These are phyloP conservation scores for Rhagoletis pomonella DNA, from an alignment of 1,140 invertebrate species.

Conservation along the genomic window DNA sequence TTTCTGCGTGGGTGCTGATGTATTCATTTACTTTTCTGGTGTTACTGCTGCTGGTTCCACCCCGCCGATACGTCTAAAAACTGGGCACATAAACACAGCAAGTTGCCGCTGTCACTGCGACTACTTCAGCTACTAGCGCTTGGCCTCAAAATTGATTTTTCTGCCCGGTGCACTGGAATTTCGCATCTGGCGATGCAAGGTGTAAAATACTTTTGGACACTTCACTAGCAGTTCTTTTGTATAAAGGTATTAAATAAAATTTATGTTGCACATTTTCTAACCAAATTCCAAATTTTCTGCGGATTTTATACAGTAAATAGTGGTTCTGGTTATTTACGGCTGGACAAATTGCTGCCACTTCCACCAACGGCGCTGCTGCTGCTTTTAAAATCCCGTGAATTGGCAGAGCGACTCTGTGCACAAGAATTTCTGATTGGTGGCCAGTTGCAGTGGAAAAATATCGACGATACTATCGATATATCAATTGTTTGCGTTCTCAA, in stretches of 20 bases:
- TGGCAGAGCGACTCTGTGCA: constrained; percentile 20
- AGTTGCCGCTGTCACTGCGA: neutral
- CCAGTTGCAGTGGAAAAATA: no score
- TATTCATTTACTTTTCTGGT: constrained; percentile 6
- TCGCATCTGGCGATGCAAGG: no score
- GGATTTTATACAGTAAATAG: neutral
- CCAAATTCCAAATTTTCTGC: neutral
- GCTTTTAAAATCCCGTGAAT: constrained; percentile 29
- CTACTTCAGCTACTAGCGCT: constrained; percentile 22
- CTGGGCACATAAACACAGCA: constrained; percentile 26
- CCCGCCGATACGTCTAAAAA: neutral
- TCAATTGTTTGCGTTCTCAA: no score
- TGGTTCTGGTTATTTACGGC: constrained; percentile 1
- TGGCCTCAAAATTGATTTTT: constrained; percentile 32
- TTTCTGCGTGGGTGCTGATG: constrained; percentile 43
- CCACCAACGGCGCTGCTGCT: neutral
- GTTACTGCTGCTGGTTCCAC: neutral
- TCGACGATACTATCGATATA: no score
- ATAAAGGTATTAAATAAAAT: neutral
- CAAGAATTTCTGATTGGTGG: constrained; percentile 9
- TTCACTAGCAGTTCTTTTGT: neutral
- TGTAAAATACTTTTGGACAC: neutral
- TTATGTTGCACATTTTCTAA: neutral
- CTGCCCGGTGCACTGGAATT: constrained; percentile 26
- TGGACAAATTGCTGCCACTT: neutral